Evolutionary conservation across 2,797 vertebrate species (phyloP), one percentile per base, ranked within the genome.

Genomic region (Caiman crocodilus): DNA sequence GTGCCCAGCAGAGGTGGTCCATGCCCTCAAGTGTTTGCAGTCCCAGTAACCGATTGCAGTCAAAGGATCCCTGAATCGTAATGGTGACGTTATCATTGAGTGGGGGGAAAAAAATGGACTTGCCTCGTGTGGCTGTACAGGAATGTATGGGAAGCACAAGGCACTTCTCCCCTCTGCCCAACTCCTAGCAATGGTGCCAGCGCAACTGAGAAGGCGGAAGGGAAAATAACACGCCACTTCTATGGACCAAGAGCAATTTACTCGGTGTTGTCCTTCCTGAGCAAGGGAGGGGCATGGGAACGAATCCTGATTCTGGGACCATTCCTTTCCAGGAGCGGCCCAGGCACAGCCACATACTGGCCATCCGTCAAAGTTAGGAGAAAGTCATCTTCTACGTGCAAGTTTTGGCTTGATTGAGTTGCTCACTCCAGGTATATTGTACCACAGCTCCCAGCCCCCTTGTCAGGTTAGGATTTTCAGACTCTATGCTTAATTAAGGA

Each of bases 141-240:
- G 21, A 42, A 14, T 35, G 18, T 42, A 25, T 35, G 21, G 32
- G 67, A 50, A 71, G 67, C 20, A 71, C 42, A 35, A 71, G 13
- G 21, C 25, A 35, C 32, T 71, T 42, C 67, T 42, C 32, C 25
- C 42, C 12, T 71, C 67, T 7, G 13, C 32, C 13, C 23, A 25
- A 10, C 42, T 10, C 35, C 21, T 42, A 23, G 35, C 32, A 42
- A 9, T 71, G 25, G 6, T 23, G 67, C 32, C 32, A 35, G 30
- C 20, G 7, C 18, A 35, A 21, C 9, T 32, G 30, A 69, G 65
- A 71, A 14, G 32, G 32, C 64, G 28, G 76, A 85, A 82, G 73
- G 67, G 95, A 92, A 96, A 96, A 86, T 91, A 61, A 85, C 90
- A 87, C 93, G 93, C 89, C 90, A 3, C 91, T 94, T 89, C 5